These are phyloP conservation scores for Electrophaes corylata DNA, from an alignment of 2,888 invertebrate genomes.

Conservation along the genomic window DNA sequence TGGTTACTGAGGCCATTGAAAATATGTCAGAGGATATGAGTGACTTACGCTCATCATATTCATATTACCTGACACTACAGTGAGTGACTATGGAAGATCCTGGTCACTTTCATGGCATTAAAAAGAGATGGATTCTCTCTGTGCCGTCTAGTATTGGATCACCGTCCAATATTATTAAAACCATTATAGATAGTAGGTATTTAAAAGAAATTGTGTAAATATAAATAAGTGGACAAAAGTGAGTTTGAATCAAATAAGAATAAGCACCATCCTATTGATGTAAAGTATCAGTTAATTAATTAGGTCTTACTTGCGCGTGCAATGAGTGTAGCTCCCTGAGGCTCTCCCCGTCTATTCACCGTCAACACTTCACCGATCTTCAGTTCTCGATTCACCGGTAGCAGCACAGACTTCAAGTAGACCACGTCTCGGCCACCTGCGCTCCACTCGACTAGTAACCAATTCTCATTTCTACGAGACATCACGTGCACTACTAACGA, in stretches of 20 bases:
- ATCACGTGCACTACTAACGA: conserved; percentile 35
- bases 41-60: too few relatives aligned
- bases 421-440: conserved; percentile 52
- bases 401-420: conserved; percentile 47
- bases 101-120: too few relatives aligned
- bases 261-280: neutral
- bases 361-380: conserved; percentile 47
- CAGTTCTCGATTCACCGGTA: conserved; percentile 42
- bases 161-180: too few relatives aligned
- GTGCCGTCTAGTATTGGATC: too few relatives aligned
- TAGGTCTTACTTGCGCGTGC: conserved; percentile 56
- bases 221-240: too few relatives aligned
- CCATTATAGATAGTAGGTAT: too few relatives aligned
- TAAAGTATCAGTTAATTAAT: conserved; percentile 3
- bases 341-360: conserved; percentile 47
- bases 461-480: conserved; percentile 57
- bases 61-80: too few relatives aligned
- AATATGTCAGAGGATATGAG: too few relatives aligned
- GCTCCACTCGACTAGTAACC: conserved; percentile 66
- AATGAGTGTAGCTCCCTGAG: conserved; percentile 49
- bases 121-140: too few relatives aligned
- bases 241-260: conserved; percentile 17
- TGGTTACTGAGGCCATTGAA: too few relatives aligned
- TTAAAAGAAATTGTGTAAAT: too few relatives aligned
- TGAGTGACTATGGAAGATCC: too few relatives aligned